Evolutionary conservation across 2,113 vertebrate genomes (phyloP).

Genomic region (Ascaphus truei): DNA sequence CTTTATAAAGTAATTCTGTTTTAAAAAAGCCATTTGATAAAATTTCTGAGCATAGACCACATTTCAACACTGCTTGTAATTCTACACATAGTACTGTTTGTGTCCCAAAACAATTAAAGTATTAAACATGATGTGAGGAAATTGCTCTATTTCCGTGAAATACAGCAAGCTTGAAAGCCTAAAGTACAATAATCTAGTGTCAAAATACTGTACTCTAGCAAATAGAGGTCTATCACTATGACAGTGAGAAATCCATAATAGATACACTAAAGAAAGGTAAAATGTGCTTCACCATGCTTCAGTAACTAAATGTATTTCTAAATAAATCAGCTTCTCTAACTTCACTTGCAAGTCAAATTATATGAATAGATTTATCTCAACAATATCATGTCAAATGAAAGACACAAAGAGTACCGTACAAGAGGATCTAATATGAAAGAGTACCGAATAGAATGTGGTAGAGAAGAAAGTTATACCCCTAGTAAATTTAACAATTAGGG

Average conservation of each 20-base stretch:
- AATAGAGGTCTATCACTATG: constrained; percentile 23
- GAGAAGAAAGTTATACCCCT: no score
- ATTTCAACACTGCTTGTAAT: not conserved
- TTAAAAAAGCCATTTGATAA: not conserved
- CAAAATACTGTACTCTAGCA: constrained; percentile 27
- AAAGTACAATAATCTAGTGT: constrained; percentile 12
- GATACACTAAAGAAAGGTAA: constrained; percentile 27
- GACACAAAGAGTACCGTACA: not conserved
- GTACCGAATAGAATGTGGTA: no score
- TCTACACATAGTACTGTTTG: not conserved
- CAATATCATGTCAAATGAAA: constrained; percentile 9
- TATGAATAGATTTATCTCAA: constrained; percentile 19
- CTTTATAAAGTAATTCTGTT: no score
- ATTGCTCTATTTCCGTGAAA: not conserved
- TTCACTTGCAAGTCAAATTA: constrained; percentile 29
- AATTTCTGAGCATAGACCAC: not conserved
- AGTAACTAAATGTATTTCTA: constrained; percentile 31
- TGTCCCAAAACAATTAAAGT: constrained; percentile 10
- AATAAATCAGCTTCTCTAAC: constrained; percentile 21
- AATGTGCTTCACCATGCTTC: constrained; percentile 34
- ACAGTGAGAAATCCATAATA: constrained; percentile 20
- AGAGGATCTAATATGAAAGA: not conserved
- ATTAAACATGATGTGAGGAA: constrained; percentile 8
- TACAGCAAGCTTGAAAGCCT: not conserved
- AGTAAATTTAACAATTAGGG: no score